Base-by-base conservation (phyloP, 2,113 vertebrate species). In the Upupa epops region DNA sequence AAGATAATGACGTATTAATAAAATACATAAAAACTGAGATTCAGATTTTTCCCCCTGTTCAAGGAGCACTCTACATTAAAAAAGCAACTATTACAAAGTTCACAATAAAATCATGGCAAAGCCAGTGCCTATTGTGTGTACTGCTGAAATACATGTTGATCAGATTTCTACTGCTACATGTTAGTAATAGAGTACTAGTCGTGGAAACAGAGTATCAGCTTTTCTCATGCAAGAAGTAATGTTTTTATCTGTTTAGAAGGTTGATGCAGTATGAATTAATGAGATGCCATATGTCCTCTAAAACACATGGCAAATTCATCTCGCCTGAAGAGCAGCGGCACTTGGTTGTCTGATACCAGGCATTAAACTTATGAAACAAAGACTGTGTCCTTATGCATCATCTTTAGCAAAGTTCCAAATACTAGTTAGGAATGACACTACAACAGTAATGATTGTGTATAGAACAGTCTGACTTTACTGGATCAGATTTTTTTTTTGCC, bases 191-290 rank as follows among this genome's bases (percentile, higher is more conserved):
- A 85, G 66, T 85, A 87, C 65, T 84, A 93, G 66, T 28, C n/a
- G 4, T 68, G 63, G 63, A 92, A 96, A 94, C 59, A 89, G 89
- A 76, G 77, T 81, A 86, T 93, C 94, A 96, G 78, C 75, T 95
- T 93, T 93, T 91, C 91, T 95, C 89, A 94, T 89, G 93, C 89
- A 89, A 95, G 91, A 95, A 89, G 81, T 89, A 96, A 92, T 91
- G 87, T 89, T 95, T 91, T 94, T 89, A 94, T 95, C 86, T 95
- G 58, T 86, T 94, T 93, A 91, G 88, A 64, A 94, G 51, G 82
- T 52, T 77, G 78, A 32, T 89, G 64, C 68, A 80, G n/a, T 91
- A 89, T 73, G 85, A 92, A 87, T 93, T 92, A 88, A 86, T 87
- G 82, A 92, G 72, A 74, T 80, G 92, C 87, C 87, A 94, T 95